phyloP scores from a whole-genome alignment of 2,888 invertebrate genomes.

The Xylota segnis region DNA sequence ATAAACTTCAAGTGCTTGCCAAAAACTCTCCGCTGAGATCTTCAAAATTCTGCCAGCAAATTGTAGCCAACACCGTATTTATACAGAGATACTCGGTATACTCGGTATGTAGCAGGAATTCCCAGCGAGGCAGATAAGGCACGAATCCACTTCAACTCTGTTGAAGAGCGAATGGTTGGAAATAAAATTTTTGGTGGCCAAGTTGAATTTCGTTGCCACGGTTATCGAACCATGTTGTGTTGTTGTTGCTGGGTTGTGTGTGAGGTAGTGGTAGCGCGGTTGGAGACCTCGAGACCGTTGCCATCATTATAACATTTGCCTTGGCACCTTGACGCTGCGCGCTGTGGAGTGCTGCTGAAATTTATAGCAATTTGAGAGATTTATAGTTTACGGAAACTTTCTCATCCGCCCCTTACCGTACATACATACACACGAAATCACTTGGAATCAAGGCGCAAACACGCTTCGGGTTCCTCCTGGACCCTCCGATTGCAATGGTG shows the following conservation, averaged over 20 bases:
- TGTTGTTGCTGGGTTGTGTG: neutral
- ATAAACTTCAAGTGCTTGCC: slow-evolving; percentile 66
- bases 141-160: slow-evolving; percentile 50
- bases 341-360: slow-evolving; percentile 23
- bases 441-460: slow-evolving; percentile 54
- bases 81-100: slow-evolving; percentile 28
- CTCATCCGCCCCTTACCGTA: neutral
- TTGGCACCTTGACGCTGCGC: slow-evolving; percentile 45
- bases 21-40: slow-evolving; percentile 47
- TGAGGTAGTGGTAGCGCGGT: neutral
- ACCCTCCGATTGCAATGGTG: neutral
- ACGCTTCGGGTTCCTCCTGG: slow-evolving; percentile 4
- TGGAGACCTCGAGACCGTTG: slow-evolving; percentile 37
- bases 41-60: slow-evolving; percentile 61
- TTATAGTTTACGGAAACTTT: slow-evolving; percentile 70
- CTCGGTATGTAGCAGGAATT: slow-evolving; percentile 47
- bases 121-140: slow-evolving; percentile 59
- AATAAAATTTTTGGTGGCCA: slow-evolving; percentile 65
- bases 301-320: slow-evolving; percentile 53
- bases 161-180: slow-evolving; percentile 47
- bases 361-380: slow-evolving; percentile 67
- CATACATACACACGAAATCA: slow-evolving; percentile 40
- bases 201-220: slow-evolving; percentile 60
- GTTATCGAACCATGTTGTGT: slow-evolving; percentile 47
- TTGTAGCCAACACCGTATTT: slow-evolving; percentile 23